Conservation (phyloP, 92 coral and sea anemone genomes). For the Muricea muricata region DNA sequence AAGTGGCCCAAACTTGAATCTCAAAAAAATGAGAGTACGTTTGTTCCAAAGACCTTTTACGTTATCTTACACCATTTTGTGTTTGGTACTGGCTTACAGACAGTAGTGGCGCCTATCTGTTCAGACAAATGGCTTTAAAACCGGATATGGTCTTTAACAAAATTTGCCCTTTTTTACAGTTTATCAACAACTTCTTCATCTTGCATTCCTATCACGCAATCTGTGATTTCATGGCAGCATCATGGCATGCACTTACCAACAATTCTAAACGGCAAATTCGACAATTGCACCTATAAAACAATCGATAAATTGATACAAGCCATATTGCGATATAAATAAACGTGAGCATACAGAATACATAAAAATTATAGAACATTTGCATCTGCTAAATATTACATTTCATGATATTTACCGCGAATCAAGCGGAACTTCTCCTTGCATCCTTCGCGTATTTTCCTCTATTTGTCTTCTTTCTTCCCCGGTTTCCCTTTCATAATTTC, state of each 20-base stretch:
- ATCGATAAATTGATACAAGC: no score
- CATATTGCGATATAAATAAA: no score
- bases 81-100: constrained; percentile 16
- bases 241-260: no score
- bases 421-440: not conserved
- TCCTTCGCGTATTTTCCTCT: no score
- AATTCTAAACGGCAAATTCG: no score
- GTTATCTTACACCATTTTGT: not conserved
- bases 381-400: not conserved
- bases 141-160: constrained; percentile 5
- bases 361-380: no score
- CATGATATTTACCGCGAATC: not conserved
- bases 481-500: not conserved
- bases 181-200: not conserved
- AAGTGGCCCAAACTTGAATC: no score
- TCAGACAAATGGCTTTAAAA: constrained; percentile 9
- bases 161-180: not conserved
- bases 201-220: constrained; percentile 11
- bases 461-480: not conserved
- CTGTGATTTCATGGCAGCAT: constrained; percentile 16
- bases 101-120: not conserved
- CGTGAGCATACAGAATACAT: no score
- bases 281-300: not conserved
- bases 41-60: constrained; percentile 15
- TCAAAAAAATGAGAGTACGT: no score